These are phyloP conservation scores for Cydia strobilella DNA, from an alignment of 1,140 invertebrate species.

Conservation along the genomic window DNA sequence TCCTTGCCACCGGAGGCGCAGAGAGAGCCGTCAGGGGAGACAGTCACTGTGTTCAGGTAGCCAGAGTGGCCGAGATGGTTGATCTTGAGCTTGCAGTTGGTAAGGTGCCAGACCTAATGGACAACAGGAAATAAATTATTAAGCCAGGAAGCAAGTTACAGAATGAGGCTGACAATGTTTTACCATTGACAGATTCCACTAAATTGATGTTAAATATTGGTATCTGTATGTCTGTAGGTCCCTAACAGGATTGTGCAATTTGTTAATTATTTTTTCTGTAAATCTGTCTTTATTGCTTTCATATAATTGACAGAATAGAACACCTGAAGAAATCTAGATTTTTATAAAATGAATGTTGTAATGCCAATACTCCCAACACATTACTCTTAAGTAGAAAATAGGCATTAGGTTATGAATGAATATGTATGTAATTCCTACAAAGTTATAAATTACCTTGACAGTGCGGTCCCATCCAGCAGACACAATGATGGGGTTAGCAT, in stretches of 20 bases:
- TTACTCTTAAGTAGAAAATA: no score
- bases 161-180: background rate
- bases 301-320: no score
- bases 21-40: slow-evolving; percentile 99
- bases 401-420: no score
- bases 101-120: slow-evolving; percentile 97
- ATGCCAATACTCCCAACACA: no score
- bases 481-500: slow-evolving; percentile 99
- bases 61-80: slow-evolving; percentile 98
- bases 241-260: no score
- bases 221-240: no score
- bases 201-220: no score
- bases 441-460: slow-evolving; percentile 87
- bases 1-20: slow-evolving; percentile 99
- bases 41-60: slow-evolving; percentile 99
- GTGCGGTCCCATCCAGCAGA: slow-evolving; percentile 99
- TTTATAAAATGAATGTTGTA: no score
- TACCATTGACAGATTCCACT: background rate
- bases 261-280: no score
- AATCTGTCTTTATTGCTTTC: no score
- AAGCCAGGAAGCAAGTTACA: background rate
- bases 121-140: slow-evolving; percentile 36
- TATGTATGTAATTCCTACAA: no score
- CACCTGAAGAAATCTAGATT: no score
- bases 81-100: slow-evolving; percentile 99